Evolutionary conservation across 2,113 vertebrate genomes (phyloP).

Genomic region (Chamaetylas fuelleborni): DNA sequence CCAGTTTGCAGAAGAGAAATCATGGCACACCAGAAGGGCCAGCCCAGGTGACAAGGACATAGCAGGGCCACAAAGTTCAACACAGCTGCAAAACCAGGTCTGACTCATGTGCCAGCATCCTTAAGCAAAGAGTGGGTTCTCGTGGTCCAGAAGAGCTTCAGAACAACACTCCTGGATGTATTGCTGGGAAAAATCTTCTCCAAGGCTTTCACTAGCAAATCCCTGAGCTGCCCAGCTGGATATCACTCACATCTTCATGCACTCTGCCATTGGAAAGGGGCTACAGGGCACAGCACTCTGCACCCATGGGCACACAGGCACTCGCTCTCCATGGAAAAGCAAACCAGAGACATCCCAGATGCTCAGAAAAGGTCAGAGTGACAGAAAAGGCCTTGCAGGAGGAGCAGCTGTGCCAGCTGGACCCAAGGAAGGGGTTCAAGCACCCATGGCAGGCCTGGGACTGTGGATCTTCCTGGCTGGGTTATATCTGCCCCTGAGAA

Average conservation of each 20-base stretch:
- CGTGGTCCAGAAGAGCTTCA: accelerated
- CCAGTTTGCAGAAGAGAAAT: neutral
- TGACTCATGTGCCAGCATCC: accelerated
- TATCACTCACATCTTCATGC: accelerated
- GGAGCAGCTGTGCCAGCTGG: neutral
- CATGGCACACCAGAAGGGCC: neutral
- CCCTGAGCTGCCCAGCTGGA: accelerated
- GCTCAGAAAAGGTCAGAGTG: neutral
- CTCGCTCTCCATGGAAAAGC: neutral
- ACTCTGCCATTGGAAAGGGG: neutral
- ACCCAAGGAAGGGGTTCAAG: neutral
- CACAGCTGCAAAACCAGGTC: neutral
- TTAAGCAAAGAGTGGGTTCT: neutral
- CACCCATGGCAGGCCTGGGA: accelerated
- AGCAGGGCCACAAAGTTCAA: neutral
- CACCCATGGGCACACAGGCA: no score
- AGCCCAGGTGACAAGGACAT: neutral
- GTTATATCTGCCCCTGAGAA: neutral
- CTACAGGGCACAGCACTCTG: neutral
- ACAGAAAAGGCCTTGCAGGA: neutral
- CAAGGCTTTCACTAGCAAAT: neutral
- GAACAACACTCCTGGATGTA: neutral
- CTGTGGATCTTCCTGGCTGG: neutral
- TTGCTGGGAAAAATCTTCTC: neutral
- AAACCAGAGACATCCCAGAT: neutral